Conservation (phyloP, 1,140 invertebrate genomes). For the Macrocentrus cingulum region DNA sequence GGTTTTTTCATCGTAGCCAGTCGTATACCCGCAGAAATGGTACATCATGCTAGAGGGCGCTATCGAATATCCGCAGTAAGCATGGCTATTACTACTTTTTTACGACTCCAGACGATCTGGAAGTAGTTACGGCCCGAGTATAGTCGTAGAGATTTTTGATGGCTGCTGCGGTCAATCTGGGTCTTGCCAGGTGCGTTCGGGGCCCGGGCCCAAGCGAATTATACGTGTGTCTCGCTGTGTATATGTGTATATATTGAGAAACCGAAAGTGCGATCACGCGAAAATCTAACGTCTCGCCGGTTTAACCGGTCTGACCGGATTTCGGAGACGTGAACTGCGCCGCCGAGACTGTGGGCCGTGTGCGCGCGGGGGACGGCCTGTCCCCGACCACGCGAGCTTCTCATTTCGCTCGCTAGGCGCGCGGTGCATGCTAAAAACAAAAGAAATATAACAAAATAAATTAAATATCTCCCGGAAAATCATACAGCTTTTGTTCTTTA, state of each 20-base stretch:
- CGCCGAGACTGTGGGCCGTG: not conserved
- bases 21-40: not conserved
- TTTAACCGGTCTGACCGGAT: constrained; percentile 60
- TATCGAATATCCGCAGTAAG: not conserved
- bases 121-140: too few relatives aligned
- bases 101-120: not conserved
- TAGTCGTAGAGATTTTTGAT: not conserved
- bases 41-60: not conserved
- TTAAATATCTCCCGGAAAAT: not conserved
- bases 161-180: not conserved
- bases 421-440: constrained; percentile 48
- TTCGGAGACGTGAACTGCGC: constrained; percentile 34
- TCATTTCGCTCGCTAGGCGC: too few relatives aligned
- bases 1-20: constrained; percentile 4
- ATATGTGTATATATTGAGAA: constrained; percentile 37
- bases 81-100: not conserved
- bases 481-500: not conserved
- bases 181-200: not conserved
- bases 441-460: constrained; percentile 10
- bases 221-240: too few relatives aligned
- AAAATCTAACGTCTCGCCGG: constrained; percentile 58
- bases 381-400: too few relatives aligned
- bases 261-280: constrained; percentile 62
- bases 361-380: not conserved
- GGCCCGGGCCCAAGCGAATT: too few relatives aligned